These are phyloP conservation scores for Ammospiza caudacuta DNA, from an alignment of 2,113 vertebrate genomes.

Conservation along the genomic window DNA sequence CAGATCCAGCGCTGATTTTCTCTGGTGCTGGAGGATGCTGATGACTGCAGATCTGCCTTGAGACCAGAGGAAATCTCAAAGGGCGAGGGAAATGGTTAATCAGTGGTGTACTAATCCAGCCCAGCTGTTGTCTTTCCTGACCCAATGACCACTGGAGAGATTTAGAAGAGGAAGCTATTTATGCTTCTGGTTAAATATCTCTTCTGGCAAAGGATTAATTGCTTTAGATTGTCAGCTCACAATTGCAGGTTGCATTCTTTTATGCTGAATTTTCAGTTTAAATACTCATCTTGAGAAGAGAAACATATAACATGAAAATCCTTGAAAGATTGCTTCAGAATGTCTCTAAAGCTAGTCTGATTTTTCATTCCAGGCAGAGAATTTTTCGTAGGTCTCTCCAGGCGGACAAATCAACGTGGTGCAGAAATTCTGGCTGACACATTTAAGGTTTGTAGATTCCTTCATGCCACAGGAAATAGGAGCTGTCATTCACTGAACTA, in stretches of 20 bases:
- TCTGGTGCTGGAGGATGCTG: neutral
- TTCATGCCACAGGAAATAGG: neutral
- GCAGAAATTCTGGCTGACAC: slow-evolving; percentile 96
- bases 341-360: neutral
- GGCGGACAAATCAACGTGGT: slow-evolving; percentile 95
- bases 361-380: slow-evolving; percentile 84
- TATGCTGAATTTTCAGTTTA: neutral
- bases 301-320: neutral
- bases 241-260: slow-evolving; percentile 21
- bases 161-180: slow-evolving; percentile 22
- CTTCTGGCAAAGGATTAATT: neutral
- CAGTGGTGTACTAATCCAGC: neutral
- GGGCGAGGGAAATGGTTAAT: neutral
- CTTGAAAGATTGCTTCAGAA: neutral
- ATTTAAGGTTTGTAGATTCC: slow-evolving; percentile 88
- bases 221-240: neutral
- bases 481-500: neutral
- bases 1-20: slow-evolving; percentile 8
- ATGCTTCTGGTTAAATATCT: neutral
- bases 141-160: neutral
- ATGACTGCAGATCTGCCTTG: neutral
- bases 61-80: neutral
- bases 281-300: neutral
- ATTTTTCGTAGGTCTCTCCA: slow-evolving; percentile 98
- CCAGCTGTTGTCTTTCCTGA: slow-evolving; percentile 12